Evolutionary conservation across 2,113 vertebrate species (phyloP).

Genomic region (Raphicerus campestris): DNA sequence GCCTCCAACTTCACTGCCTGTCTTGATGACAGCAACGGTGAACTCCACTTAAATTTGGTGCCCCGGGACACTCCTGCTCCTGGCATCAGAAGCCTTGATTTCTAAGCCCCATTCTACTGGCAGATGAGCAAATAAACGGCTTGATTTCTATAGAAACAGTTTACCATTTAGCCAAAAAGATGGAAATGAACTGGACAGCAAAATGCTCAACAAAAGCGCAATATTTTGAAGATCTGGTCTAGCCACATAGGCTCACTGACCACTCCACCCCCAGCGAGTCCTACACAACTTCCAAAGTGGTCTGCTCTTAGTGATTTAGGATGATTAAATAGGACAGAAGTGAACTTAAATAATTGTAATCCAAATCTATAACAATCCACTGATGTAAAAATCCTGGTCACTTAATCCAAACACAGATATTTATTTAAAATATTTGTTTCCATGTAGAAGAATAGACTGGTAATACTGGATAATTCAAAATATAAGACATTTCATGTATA

Average conservation of each 20-base stretch:
- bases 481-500: neutral
- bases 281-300: neutral
- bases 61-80: neutral
- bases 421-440: slow-evolving; percentile 29
- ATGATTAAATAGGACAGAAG: neutral
- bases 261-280: neutral
- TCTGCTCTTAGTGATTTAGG: neutral
- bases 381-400: neutral
- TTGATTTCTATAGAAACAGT: neutral
- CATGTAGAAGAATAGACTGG: neutral
- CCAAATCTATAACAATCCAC: neutral
- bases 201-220: neutral
- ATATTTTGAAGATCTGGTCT: neutral
- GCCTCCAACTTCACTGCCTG: neutral
- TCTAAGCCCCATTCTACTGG: neutral
- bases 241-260: neutral
- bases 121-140: neutral
- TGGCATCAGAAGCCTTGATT: neutral
- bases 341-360: neutral
- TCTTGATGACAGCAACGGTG: neutral
- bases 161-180: neutral
- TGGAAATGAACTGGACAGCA: neutral
- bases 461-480: slow-evolving; percentile 11
- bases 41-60: neutral
- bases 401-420: neutral